Evolutionary conservation across 2,113 vertebrate species (phyloP).

Genomic region (Trachemys scripta): DNA sequence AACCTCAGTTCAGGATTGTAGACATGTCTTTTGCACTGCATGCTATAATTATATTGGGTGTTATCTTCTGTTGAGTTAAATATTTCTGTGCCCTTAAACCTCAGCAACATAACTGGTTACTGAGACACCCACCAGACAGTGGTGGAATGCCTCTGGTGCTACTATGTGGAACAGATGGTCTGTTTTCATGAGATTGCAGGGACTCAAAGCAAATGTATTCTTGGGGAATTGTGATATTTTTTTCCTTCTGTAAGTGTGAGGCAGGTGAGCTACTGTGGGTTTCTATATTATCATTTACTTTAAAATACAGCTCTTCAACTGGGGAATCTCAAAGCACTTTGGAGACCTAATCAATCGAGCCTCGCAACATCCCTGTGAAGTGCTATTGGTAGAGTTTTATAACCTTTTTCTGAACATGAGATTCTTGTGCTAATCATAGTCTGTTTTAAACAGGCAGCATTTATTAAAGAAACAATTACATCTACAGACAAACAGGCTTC

Average conservation of each 20-base stretch:
- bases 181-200: neutral
- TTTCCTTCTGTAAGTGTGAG: neutral
- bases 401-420: neutral
- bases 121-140: neutral
- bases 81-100: neutral
- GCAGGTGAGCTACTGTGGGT: neutral
- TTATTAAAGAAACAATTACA: neutral
- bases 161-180: neutral
- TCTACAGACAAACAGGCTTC: rapidly evolving
- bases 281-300: neutral
- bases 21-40: neutral
- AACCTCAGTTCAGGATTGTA: neutral
- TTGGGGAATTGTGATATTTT: neutral
- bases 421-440: neutral
- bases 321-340: neutral
- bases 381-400: neutral
- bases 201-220: neutral
- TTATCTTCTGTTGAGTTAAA: neutral
- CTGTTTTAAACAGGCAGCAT: neutral
- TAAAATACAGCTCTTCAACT: neutral
- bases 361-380: neutral
- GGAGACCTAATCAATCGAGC: neutral
- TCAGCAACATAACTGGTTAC: neutral
- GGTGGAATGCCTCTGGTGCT: neutral
- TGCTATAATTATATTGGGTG: neutral